Percentiles rank a stretch among this genome's conserved stretches.
Conservation (phyloP, 2,888 invertebrate species). For the Microplitis manilae region DNA sequence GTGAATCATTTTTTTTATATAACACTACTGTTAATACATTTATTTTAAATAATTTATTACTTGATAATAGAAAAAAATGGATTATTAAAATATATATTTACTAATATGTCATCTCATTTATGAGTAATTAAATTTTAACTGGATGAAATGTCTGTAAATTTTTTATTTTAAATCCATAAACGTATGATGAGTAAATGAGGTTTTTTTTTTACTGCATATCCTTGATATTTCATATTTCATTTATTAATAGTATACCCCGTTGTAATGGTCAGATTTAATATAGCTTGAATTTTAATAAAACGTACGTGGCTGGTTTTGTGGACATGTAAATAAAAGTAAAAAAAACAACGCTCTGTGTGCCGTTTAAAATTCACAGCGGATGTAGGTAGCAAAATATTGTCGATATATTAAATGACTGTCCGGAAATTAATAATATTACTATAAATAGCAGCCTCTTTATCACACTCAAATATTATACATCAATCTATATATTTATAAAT, state of each 20-base stretch:
- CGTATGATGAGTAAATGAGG: background rate
- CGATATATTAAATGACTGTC: constrained; percentile 61
- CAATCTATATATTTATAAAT: background rate
- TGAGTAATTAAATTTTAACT: no score
- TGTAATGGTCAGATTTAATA: constrained; percentile 54
- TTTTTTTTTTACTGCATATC: background rate
- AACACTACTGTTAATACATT: background rate
- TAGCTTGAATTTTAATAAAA: constrained; percentile 59
- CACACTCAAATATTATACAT: constrained; percentile 20
- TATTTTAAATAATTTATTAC: background rate
- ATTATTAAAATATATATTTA: no score
- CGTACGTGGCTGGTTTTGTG: constrained; percentile 56
- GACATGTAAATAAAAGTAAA: constrained; percentile 55
- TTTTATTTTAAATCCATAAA: background rate
- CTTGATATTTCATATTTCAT: background rate
- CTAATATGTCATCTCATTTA: no score
- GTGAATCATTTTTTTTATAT: background rate
- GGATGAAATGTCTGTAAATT: no score
- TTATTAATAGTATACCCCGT: constrained; percentile 1
- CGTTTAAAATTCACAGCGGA: constrained; percentile 24
- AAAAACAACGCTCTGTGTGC: constrained; percentile 1
- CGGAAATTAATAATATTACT: constrained; percentile 62
- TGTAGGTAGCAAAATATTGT: constrained; percentile 56
- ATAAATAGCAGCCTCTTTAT: constrained; percentile 41
- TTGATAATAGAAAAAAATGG: background rate